These are phyloP conservation scores for Papilio glaucus DNA, from an alignment of 1,140 invertebrate genomes.

Conservation along the genomic window DNA sequence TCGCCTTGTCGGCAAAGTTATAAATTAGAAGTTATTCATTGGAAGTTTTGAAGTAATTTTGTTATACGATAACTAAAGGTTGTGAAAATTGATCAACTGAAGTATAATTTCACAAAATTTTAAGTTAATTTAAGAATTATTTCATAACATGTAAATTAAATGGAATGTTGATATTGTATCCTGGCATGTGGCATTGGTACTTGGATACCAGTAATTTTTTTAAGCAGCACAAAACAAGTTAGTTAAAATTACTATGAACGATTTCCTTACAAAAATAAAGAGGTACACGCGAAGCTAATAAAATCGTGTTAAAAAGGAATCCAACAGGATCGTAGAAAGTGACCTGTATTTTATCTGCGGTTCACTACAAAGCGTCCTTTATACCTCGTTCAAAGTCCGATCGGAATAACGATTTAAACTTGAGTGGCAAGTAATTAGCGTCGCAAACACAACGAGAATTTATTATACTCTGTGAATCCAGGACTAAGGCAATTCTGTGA, in stretches of 20 bases:
- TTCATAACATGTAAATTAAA: too few species aligned
- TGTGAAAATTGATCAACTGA: neutral
- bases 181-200: too few species aligned
- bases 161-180: too few species aligned
- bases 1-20: neutral
- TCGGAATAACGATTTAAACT: conserved; percentile 1
- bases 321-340: neutral
- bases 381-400: conserved; percentile 1
- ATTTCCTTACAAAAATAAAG: too few species aligned
- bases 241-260: too few species aligned
- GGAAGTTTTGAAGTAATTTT: conserved; percentile 17
- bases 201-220: too few species aligned
- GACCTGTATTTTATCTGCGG: neutral
- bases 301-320: too few species aligned
- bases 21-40: conserved; percentile 3
- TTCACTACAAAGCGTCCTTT: conserved; percentile 9
- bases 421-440: conserved; percentile 22
- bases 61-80: conserved; percentile 5
- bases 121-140: neutral
- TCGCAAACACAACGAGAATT: conserved; percentile 18
- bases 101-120: neutral
- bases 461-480: neutral
- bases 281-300: too few species aligned
- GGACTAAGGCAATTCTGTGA: neutral
- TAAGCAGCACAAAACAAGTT: too few species aligned